These are phyloP conservation scores for Eristalis tenax DNA, from an alignment of 2,888 invertebrate species.

Conservation along the genomic window DNA sequence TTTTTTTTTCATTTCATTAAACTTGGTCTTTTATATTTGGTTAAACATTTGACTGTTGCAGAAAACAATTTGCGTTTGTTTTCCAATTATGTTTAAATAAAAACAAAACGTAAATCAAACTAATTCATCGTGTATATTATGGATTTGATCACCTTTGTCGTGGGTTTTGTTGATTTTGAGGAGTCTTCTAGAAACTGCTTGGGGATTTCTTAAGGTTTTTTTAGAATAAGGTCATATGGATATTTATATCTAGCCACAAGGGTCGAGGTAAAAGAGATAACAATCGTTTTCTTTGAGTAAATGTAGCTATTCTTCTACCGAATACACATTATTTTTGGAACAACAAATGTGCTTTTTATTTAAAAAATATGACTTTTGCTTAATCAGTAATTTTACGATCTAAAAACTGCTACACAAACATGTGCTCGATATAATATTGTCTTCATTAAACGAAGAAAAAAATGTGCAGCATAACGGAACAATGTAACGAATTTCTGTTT, in stretches of 20 bases:
- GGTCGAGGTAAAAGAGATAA: neutral
- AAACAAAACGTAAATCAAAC: neutral
- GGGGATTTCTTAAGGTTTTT: neutral
- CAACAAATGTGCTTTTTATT: neutral
- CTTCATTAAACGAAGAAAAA: neutral
- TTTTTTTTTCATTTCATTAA: slow-evolving; percentile 16
- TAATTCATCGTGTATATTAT: neutral
- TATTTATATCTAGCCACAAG: neutral
- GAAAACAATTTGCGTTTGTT: neutral
- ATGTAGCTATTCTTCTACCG: neutral
- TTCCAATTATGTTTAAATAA: neutral
- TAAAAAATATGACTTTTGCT: neutral
- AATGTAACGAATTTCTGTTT: neutral
- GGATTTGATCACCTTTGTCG: neutral
- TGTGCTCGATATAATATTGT: neutral
- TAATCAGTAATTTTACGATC: neutral
- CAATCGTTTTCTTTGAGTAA: neutral
- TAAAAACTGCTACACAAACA: neutral
- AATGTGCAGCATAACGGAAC: neutral
- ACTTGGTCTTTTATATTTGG: slow-evolving; percentile 4
- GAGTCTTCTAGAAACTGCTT: neutral
- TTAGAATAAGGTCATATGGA: neutral
- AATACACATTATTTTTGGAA: too few relatives aligned
- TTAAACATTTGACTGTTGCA: slow-evolving; percentile 31
- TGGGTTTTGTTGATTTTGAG: neutral